Conservation (phyloP, 1,140 invertebrate genomes). For the Penaeus indicus region DNA sequence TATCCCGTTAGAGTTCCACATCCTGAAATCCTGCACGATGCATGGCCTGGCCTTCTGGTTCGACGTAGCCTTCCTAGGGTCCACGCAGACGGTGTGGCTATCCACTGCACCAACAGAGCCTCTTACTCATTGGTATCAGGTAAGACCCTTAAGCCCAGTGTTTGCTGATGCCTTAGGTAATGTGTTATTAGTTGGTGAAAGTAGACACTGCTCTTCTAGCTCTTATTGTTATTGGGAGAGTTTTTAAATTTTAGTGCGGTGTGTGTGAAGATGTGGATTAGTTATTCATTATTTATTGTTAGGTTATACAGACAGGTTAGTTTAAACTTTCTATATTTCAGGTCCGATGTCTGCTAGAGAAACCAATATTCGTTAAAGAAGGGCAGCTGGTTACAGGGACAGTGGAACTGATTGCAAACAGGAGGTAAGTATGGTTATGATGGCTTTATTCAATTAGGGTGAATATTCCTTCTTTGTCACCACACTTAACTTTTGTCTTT, state of each 20-base stretch:
- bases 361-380: constrained; percentile 94
- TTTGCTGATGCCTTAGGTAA: background rate
- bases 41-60: constrained; percentile 99
- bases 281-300: background rate
- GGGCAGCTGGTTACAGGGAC: constrained; percentile 91
- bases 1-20: constrained; percentile 94
- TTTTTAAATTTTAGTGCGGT: background rate
- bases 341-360: constrained; percentile 94
- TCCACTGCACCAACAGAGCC: constrained; percentile 99
- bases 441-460: background rate
- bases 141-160: constrained; percentile 15
- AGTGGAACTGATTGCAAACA: constrained; percentile 92
- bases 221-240: no score
- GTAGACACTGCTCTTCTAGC: background rate
- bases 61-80: constrained; percentile 98
- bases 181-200: background rate
- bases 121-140: constrained; percentile 99
- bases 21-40: constrained; percentile 92
- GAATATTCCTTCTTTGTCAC: background rate
- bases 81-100: constrained; percentile 91
- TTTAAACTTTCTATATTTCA: constrained; percentile 44
- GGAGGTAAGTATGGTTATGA: constrained; percentile 75
- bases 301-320: no score
- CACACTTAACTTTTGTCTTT: background rate
- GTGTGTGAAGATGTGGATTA: no score